phyloP scores from a whole-genome alignment of 2,797 vertebrate genomes.

The Microctenopoma lineatum region DNA sequence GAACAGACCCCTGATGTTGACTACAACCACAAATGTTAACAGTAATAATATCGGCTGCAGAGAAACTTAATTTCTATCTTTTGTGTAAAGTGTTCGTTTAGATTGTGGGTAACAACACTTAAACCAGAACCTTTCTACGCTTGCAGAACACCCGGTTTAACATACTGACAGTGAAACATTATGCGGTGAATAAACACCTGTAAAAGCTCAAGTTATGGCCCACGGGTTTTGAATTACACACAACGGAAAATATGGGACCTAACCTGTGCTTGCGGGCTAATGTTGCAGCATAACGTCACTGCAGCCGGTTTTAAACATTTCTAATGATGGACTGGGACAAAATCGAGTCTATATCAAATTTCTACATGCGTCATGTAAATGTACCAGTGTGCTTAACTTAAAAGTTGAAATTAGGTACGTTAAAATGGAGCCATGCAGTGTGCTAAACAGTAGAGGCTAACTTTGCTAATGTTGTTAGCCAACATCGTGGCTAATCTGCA shows the following conservation, averaged over 20 bases:
- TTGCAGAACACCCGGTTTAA: not conserved
- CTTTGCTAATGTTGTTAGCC: not conserved
- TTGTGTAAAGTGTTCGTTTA: too few relatives aligned
- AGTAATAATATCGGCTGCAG: too few relatives aligned
- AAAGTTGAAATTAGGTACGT: too few relatives aligned
- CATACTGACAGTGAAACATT: not conserved
- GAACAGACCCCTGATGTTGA: not conserved
- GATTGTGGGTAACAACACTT: too few relatives aligned
- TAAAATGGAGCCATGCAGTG: not conserved
- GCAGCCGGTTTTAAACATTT: not conserved
- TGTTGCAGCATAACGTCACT: not conserved
- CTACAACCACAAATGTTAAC: too few relatives aligned
- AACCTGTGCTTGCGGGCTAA: not conserved
- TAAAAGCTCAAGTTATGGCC: not conserved
- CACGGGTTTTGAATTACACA: not conserved
- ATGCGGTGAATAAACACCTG: not conserved
- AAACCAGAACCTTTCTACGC: not conserved
- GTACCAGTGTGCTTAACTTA: accelerated
- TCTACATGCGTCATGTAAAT: not conserved
- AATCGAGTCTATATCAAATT: not conserved
- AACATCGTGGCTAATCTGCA: not conserved
- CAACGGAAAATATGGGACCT: not conserved
- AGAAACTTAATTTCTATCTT: too few relatives aligned
- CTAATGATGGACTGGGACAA: too few relatives aligned
- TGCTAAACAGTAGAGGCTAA: not conserved